These are phyloP conservation scores for Porites lobata DNA, from an alignment of 92 coral and sea anemone species.

Conservation along the genomic window DNA sequence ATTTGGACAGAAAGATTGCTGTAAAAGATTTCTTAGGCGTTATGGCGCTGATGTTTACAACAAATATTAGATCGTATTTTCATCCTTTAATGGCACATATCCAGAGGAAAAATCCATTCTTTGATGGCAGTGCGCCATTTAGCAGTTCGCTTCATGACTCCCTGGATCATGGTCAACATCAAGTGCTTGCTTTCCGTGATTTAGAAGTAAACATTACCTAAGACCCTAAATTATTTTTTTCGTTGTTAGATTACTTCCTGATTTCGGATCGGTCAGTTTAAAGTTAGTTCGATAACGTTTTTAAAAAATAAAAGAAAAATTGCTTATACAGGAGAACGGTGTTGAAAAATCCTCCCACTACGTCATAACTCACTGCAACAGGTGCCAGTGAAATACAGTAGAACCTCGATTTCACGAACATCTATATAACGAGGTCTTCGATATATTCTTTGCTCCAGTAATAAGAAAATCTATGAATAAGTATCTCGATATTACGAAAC, in stretches of 20 bases:
- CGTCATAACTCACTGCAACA: conserved; percentile 4
- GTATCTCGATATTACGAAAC: conserved; percentile 5
- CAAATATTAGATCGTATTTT: background rate
- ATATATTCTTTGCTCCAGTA: background rate
- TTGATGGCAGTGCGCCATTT: conserved; percentile 35
- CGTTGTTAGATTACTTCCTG: background rate
- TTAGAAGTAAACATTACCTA: conserved; percentile 22
- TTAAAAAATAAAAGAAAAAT: background rate
- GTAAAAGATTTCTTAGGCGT: conserved; percentile 27
- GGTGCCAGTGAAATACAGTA: background rate
- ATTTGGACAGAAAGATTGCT: conserved; percentile 24
- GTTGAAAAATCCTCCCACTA: background rate
- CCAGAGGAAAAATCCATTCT: conserved; percentile 22
- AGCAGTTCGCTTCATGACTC: conserved; percentile 29
- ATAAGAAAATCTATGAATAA: background rate
- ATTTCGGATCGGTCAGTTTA: background rate
- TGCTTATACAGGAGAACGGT: conserved; percentile 12
- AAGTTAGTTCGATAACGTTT: background rate
- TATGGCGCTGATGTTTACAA: conserved; percentile 22
- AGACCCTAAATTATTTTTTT: background rate
- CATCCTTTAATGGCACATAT: conserved; percentile 30
- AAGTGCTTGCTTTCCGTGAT: conserved; percentile 43
- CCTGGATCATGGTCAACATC: conserved; percentile 20
- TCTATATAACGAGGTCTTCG: too few species aligned
- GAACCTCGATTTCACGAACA: background rate